Conservation (phyloP, 2,888 invertebrate species). For the Opisthograptis luteolata region DNA sequence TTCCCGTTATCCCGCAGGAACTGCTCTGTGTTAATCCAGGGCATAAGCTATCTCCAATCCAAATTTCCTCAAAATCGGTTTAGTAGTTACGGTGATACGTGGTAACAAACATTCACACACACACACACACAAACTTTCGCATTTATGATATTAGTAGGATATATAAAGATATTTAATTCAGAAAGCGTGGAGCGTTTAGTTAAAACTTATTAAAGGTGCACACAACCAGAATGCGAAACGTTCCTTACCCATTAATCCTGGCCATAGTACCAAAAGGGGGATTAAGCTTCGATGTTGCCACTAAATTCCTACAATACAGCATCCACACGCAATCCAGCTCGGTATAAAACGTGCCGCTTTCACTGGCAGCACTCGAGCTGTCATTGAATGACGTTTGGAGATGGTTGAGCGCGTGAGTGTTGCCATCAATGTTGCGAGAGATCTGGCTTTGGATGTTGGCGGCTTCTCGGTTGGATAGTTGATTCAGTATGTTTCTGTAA, state of each 20-base stretch:
- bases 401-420: slow-evolving; percentile 67
- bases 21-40: no score
- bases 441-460: slow-evolving; percentile 59
- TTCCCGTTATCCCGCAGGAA: no score
- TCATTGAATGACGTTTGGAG: slow-evolving; percentile 62
- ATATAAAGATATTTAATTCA: not conserved
- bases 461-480: slow-evolving; percentile 59
- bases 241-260: slow-evolving; percentile 83
- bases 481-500: slow-evolving; percentile 63
- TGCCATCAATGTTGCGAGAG: slow-evolving; percentile 67
- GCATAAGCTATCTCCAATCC: no score
- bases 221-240: no score
- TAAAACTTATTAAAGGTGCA: no score
- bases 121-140: no score
- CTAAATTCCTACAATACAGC: slow-evolving; percentile 83
- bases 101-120: no score
- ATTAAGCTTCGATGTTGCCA: slow-evolving; percentile 76
- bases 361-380: slow-evolving; percentile 47
- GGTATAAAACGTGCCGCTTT: slow-evolving; percentile 51
- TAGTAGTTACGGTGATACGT: no score
- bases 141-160: no score
- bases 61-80: no score
- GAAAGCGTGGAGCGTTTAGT: no score
- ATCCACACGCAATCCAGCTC: slow-evolving; percentile 85
- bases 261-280: slow-evolving; percentile 85